Conservation (phyloP, 2,888 invertebrate genomes). For the Sinhomidia bicolor region DNA sequence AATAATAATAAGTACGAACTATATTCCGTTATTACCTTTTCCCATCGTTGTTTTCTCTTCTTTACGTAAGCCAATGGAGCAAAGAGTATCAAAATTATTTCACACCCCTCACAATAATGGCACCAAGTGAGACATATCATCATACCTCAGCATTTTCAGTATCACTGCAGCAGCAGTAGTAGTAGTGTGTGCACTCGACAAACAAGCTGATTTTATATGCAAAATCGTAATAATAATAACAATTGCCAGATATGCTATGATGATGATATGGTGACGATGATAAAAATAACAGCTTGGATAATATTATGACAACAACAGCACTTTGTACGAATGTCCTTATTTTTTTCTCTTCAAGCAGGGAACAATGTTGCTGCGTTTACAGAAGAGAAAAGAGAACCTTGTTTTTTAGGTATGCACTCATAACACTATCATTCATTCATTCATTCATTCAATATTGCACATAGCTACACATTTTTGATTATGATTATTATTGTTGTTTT, state of each 20-base stretch:
- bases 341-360: neutral
- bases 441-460: neutral
- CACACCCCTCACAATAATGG: too few relatives aligned
- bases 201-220: slow-evolving; percentile 57
- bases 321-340: neutral
- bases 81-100: neutral
- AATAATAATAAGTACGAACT: too few relatives aligned
- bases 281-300: slow-evolving; percentile 35
- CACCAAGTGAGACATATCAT: neutral
- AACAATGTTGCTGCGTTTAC: too few relatives aligned
- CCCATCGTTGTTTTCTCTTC: neutral
- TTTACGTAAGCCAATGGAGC: slow-evolving; percentile 13
- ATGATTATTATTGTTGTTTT: neutral
- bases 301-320: slow-evolving; percentile 6
- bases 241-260: neutral
- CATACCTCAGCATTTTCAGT: neutral
- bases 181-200: neutral
- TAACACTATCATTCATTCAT: neutral
- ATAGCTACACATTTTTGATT: neutral
- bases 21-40: neutral
- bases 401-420: neutral
- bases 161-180: neutral
- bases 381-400: too few relatives aligned
- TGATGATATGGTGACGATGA: slow-evolving; percentile 25
- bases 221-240: slow-evolving; percentile 40